phyloP scores from a whole-genome alignment of 35 echinoderm and acorn worm genomes.

The Stichopus chloronotus region DNA sequence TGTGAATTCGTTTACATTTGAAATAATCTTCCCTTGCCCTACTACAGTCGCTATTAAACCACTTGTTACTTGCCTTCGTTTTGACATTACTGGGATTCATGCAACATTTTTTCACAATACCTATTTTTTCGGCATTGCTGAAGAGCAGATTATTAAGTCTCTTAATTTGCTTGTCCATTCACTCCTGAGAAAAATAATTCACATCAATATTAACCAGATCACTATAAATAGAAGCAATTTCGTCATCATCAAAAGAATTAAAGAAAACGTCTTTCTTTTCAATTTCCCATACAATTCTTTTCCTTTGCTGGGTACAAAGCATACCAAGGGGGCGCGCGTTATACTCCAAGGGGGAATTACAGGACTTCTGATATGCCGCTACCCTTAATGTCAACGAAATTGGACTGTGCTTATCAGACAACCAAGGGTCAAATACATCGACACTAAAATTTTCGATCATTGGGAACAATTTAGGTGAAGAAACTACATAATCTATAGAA shows the following conservation, averaged over 20 bases:
- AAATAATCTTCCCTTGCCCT: neutral
- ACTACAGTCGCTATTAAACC: too few species aligned
- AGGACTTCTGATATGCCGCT: too few species aligned
- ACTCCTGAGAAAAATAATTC: neutral
- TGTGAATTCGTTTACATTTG: constrained; percentile 19
- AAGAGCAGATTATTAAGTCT: neutral
- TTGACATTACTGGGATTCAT: neutral
- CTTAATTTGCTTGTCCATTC: neutral
- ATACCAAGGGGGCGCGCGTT: neutral
- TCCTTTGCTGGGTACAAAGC: neutral
- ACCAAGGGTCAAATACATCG: neutral
- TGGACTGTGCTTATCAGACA: neutral
- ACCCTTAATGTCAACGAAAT: too few species aligned
- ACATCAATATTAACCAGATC: neutral
- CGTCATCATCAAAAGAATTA: neutral
- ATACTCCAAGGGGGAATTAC: neutral
- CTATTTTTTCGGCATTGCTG: neutral
- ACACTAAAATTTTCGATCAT: neutral
- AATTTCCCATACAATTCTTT: neutral
- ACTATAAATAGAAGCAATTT: neutral
- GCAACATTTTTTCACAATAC: neutral
- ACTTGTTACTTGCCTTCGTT: constrained; percentile 10
- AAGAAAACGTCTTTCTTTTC: neutral
- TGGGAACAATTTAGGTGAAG: constrained; percentile 23
- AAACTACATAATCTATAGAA: neutral